Base-by-base conservation (phyloP, 1,140 invertebrate species). In the Pseudomyrmex concolor region DNA sequence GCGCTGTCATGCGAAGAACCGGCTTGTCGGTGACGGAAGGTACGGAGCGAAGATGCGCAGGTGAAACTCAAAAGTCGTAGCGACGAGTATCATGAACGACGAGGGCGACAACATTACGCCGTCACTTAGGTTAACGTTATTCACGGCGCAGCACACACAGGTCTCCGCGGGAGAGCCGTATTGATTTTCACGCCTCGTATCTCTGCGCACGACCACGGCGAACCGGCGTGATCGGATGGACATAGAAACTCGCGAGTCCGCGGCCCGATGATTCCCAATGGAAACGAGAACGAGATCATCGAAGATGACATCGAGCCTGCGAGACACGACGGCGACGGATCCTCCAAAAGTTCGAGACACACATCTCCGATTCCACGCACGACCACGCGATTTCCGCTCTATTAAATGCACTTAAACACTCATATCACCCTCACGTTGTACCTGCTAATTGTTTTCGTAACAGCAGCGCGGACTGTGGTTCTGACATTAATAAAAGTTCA, bases 391-490 rank as follows among this genome's bases (percentile, higher is more conserved):
- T 84, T 48, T 80, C 51, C 48, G 43, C 15, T 66, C 67, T 63
- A 34, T 59, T 55, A 50, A 55, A 84, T 54, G 82, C 86, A 82
- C 66, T 77, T 81, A 71, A 34, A 82, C 86, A 90, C 89, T 86
- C 66, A 86, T 72, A 88, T 64, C 64, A 25, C 34, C 57, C 72
- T 85, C 74, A 78, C 57, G 67, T 71, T 74, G 43, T 96, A 98
- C 98, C 98, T 96, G 97, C 97, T 95, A 99, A 96, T 96, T 99
- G 98, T 96, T 98, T 98, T 95, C 97, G 96, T 95, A 99, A 96
- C 95, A 98, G 95, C 95, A 98, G 97, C 94, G 97, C 97, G 93
- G 98, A 98, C 96, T 98, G 98, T 96, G 97, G 96, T 95, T 98
- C 97, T 96, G 97, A 98, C 97, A 98, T 98, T 97, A 97, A 97